A percentile compares a stretch with the other conserved stretches of the same genome.
Conservation (phyloP, 1,140 invertebrate species). For the Drosophila erecta region DNA sequence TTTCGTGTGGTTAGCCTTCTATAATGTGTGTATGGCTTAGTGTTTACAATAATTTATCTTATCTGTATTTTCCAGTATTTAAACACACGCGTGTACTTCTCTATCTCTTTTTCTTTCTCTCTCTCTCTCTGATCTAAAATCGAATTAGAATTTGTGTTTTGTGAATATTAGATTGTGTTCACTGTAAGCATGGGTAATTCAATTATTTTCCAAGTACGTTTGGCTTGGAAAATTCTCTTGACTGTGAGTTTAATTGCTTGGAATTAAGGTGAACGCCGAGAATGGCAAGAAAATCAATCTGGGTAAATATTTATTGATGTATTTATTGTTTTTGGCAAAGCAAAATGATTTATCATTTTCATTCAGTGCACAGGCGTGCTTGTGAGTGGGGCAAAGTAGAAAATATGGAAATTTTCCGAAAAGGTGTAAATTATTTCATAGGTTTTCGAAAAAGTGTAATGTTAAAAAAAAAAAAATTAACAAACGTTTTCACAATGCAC, state of each 20-base stretch:
- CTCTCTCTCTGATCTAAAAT: slow-evolving; percentile 63
- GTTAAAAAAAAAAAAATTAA: not conserved
- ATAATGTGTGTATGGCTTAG: slow-evolving; percentile 31
- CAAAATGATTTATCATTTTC: slow-evolving; percentile 11
- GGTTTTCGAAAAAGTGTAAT: not conserved
- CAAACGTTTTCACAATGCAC: not conserved
- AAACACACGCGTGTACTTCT: slow-evolving; percentile 61
- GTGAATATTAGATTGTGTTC: slow-evolving; percentile 38
- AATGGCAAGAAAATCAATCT: slow-evolving; percentile 2
- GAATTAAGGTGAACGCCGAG: slow-evolving; percentile 37
- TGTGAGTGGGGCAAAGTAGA: not conserved
- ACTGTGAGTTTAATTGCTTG: slow-evolving; percentile 56
- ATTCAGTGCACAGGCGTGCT: not conserved
- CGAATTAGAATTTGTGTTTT: slow-evolving; percentile 46
- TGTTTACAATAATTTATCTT: slow-evolving; percentile 69
- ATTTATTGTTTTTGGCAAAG: slow-evolving; percentile 17
- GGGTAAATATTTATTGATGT: slow-evolving; percentile 7
- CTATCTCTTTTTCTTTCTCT: slow-evolving; percentile 7
- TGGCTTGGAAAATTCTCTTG: slow-evolving; percentile 28
- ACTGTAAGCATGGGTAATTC: slow-evolving; percentile 66
- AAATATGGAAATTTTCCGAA: not conserved
- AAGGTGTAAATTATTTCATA: not conserved
- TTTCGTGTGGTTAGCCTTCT: slow-evolving; percentile 26
- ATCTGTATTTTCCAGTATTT: slow-evolving; percentile 80
- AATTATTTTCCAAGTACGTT: slow-evolving; percentile 15